Base-by-base conservation (phyloP, 2,113 vertebrate genomes). In the Chloropsis hardwickii region DNA sequence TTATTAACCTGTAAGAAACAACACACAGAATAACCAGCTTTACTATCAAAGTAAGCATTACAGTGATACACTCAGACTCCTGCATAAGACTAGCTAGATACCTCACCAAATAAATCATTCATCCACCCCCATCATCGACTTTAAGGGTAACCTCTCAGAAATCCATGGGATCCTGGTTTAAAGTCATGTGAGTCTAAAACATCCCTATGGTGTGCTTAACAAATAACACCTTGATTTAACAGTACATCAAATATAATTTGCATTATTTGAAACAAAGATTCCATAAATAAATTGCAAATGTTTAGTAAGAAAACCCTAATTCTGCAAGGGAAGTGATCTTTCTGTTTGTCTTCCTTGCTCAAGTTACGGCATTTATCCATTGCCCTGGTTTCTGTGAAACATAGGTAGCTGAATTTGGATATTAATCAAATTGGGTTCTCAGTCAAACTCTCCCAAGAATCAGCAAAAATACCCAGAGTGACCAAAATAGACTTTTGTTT, bases 1-100 rank as follows among this genome's bases (percentile, higher is more conserved):
- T 98, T 78, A 98, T 98, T 85, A 99, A 94, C 86, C 98, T 99
- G 86, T 71, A 94, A 96, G 58, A 89, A 96, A 92, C 88, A 28
- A 60, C 9, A 50, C 28, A 54, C 5, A 47, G 22, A 89, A 31
- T 85, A 88, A 70, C 50, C 81, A 91, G 47, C 37, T 22, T 53
- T 76, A 76, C 69, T 56, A 56, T 57, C 18, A 86, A 67, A 90
- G 62, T 18, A 33, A 90, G 50, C 23, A 19, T 73, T 71, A 47
- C 17, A 31, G 8, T 65, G 35, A 65, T 37, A 81, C 40, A 67
- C 29, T 62, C 65, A 60, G 35, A 77, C 47, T 92, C 37, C 54
- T 64, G 31, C 51, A 31, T 37, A 67, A 71, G 48, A 78, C 47
- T 62, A 58, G 47, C 20, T 58, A 44, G 25, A 58, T 24, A 56